Evolutionary conservation across 2,797 vertebrate genomes (phyloP), one percentile per base, ranked within the genome.

Genomic region (Pterois miles): DNA sequence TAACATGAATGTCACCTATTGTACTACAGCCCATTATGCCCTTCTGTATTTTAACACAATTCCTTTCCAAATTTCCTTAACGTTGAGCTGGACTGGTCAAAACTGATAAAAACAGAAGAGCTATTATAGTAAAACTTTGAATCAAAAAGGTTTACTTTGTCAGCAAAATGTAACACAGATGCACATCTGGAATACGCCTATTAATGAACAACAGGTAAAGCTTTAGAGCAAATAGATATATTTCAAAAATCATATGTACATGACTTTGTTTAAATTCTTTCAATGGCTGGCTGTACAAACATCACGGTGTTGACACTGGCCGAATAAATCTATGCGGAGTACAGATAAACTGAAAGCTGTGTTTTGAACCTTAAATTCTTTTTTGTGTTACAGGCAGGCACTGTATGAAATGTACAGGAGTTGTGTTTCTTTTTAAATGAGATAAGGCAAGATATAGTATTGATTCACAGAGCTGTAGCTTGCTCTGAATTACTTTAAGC

Each of bases 371-470:
- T 71, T 79, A 78, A 50, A 74, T 53, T 62, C 0, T 38, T 13
- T 78, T 65, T 40, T 29, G 34, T 29, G 40, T 68, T 38, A 68
- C 40, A 40, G 48, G 69, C 74, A 80, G 60, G 54, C 52, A 69
- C 53, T 64, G 46, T 43, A 33, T 64, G 25, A 74, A 81, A 82
- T n/a, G 31, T 27, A 23, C 82, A 58, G 12, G 33, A 76, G 31
- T 3, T 11, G 7, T 3, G 38, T 67, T 74, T 74, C 16, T 67
- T 63, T 65, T 66, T 53, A 65, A 81, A 73, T 25, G 40, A 71
- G 3, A 82, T 81, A 88, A 89, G 89, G 88, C 79, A 92, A 85
- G 52, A 73, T 36, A 80, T 34, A 71, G 68, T 46, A 70, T 16
- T 56, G 69, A 87, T 73, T 83, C 10, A 82, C 65, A 81, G 53